Conservation (phyloP, 1,140 invertebrate genomes). For the Geopemphigus sp. region DNA sequence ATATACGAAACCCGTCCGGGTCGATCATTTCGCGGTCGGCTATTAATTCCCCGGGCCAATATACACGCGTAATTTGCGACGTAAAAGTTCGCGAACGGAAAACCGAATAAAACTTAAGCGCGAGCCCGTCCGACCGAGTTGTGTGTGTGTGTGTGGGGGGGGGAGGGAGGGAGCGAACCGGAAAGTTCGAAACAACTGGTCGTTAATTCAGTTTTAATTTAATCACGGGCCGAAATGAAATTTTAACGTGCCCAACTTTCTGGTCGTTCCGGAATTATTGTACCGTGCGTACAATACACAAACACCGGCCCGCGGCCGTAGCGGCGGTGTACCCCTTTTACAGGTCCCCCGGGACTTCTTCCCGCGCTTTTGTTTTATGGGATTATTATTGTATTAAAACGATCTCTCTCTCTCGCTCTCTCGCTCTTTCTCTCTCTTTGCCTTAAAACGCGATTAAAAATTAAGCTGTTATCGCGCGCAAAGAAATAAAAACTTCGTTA, state of each 20-base stretch:
- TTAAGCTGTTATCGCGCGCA: constrained; percentile 39
- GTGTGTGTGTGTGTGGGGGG: too few species aligned
- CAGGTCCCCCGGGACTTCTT: constrained; percentile 44
- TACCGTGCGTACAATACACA: constrained; percentile 19
- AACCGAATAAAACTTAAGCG: too few species aligned
- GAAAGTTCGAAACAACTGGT: constrained; percentile 38
- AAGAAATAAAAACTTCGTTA: not conserved
- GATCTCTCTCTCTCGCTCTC: too few species aligned
- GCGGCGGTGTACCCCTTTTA: constrained; percentile 36
- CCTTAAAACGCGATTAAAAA: constrained; percentile 49
- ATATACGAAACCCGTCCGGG: too few species aligned
- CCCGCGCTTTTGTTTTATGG: constrained; percentile 39
- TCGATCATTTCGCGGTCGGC: too few species aligned
- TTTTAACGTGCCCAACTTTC: constrained; percentile 46
- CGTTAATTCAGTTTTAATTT: constrained; percentile 50
- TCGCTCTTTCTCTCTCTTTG: too few species aligned
- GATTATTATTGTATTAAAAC: constrained; percentile 49
- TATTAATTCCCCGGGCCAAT: too few species aligned
- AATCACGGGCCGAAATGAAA: constrained; percentile 45
- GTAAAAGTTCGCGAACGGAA: too few species aligned
- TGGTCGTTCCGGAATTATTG: constrained; percentile 36
- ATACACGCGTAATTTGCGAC: too few species aligned
- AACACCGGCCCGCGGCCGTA: too few species aligned
- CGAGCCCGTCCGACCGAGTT: too few species aligned
- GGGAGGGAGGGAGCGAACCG: too few species aligned